A percentile compares a stretch with the other conserved stretches of the same genome.
phyloP scores from a whole-genome alignment of 2,797 vertebrate species.

The Bradypodion ventrale region DNA sequence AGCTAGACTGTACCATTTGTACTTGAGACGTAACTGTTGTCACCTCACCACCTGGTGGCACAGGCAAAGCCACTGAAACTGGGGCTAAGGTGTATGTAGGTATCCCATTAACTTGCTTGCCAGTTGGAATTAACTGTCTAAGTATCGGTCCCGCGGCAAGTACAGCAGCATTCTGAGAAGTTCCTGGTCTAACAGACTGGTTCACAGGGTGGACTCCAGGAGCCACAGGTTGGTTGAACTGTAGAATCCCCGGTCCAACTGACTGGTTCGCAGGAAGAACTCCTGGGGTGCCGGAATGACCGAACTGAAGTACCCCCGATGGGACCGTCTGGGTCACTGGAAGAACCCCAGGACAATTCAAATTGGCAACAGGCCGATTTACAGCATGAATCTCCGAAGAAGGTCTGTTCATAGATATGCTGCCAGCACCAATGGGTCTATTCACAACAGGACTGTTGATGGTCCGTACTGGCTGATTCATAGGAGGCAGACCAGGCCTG shows the following conservation, averaged over 20 bases:
- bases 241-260: constrained; percentile 71
- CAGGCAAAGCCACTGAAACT: constrained; percentile 82
- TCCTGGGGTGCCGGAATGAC: constrained; percentile 68
- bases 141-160: constrained; percentile 88
- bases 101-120: constrained; percentile 92
- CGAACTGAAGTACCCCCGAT: constrained; percentile 70
- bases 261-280: constrained; percentile 72
- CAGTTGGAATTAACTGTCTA: constrained; percentile 92
- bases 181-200: constrained; percentile 56
- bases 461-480: constrained; percentile 63
- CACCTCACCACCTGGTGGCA: constrained; percentile 70
- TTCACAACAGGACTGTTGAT: constrained; percentile 42
- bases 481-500: constrained; percentile 64
- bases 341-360: constrained; percentile 65
- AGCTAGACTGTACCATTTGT: constrained; percentile 77
- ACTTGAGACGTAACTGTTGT: constrained; percentile 74
- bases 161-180: constrained; percentile 83
- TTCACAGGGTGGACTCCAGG: constrained; percentile 68
- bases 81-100: constrained; percentile 94
- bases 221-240: constrained; percentile 76
- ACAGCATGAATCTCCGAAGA: constrained; percentile 66
- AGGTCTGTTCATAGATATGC: constrained; percentile 57
- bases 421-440: constrained; percentile 39
- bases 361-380: constrained; percentile 57
- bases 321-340: constrained; percentile 65